A percentile compares a stretch with the other conserved stretches of the same genome.
Conservation (phyloP, 2,888 invertebrate species). For the Geophilus truncorum region DNA sequence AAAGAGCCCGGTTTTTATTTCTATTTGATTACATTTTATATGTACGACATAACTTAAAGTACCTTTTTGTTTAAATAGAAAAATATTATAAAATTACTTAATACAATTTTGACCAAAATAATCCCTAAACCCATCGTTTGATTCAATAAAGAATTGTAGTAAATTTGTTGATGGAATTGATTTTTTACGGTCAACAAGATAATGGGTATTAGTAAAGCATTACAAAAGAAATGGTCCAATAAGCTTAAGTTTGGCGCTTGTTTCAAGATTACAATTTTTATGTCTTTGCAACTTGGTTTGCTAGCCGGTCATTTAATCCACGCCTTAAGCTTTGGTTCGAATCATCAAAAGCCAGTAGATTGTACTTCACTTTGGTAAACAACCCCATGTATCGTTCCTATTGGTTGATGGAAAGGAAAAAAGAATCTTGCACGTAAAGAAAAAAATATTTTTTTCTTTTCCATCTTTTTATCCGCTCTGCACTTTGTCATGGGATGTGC, state of each 20-base stretch:
- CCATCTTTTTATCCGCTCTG: neutral
- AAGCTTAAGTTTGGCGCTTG: neutral
- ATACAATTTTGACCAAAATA: no score
- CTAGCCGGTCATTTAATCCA: neutral
- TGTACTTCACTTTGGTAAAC: slow-evolving; percentile 21
- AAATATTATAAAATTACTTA: no score
- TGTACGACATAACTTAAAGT: neutral
- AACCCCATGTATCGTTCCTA: slow-evolving; percentile 3
- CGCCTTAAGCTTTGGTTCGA: neutral
- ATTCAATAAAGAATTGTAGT: neutral
- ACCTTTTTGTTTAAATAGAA: neutral
- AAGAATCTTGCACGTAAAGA: neutral
- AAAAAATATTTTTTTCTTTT: neutral
- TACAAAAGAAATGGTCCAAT: neutral
- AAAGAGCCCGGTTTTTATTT: neutral
- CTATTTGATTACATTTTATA: slow-evolving; percentile 1
- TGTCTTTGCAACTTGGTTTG: neutral
- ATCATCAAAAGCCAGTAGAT: slow-evolving; percentile 13
- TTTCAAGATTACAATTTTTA: slow-evolving; percentile 17
- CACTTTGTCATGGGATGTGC: slow-evolving; percentile 25
- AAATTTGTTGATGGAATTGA: neutral
- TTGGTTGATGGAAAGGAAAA: neutral
- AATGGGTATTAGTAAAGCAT: neutral
- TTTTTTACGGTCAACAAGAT: neutral
- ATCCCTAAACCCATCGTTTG: neutral